These are phyloP conservation scores for Globicephala melas DNA, from an alignment of 2,113 vertebrate species.

Conservation along the genomic window DNA sequence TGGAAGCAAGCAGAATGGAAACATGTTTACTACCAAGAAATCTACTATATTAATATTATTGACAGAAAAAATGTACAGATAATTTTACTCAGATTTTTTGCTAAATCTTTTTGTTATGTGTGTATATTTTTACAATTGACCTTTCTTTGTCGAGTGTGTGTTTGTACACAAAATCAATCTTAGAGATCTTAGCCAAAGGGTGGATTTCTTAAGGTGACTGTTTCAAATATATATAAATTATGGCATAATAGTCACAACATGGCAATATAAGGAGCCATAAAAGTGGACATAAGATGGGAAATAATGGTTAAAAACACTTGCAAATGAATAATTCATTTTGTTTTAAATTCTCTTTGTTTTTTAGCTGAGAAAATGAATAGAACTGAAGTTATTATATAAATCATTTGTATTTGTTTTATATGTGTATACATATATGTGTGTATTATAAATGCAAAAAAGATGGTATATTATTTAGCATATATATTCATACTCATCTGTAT, in stretches of 20 bases:
- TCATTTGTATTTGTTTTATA: background rate
- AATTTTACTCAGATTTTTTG: conserved; percentile 59
- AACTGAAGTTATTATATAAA: background rate
- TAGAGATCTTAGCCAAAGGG: background rate
- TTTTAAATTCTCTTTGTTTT: background rate
- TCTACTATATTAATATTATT: conserved; percentile 76
- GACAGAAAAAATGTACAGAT: conserved; percentile 65
- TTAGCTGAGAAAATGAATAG: background rate
- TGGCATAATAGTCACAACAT: background rate
- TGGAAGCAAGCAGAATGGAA: conserved; percentile 46
- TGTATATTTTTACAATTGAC: background rate
- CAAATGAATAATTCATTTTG: background rate
- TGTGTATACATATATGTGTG: background rate
- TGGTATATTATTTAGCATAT: background rate
- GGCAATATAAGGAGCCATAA: background rate
- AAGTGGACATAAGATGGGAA: background rate
- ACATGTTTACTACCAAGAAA: conserved; percentile 28
- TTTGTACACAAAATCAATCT: background rate
- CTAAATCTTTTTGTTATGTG: background rate
- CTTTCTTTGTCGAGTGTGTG: background rate
- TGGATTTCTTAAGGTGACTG: background rate
- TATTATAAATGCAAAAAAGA: background rate
- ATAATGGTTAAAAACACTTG: background rate
- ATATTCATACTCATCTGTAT: background rate
- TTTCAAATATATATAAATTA: background rate